Percentiles rank a stretch among this genome's conserved stretches.
Evolutionary conservation across 2,888 invertebrate species (phyloP).

Genomic region (Eupithecia tripunctaria): DNA sequence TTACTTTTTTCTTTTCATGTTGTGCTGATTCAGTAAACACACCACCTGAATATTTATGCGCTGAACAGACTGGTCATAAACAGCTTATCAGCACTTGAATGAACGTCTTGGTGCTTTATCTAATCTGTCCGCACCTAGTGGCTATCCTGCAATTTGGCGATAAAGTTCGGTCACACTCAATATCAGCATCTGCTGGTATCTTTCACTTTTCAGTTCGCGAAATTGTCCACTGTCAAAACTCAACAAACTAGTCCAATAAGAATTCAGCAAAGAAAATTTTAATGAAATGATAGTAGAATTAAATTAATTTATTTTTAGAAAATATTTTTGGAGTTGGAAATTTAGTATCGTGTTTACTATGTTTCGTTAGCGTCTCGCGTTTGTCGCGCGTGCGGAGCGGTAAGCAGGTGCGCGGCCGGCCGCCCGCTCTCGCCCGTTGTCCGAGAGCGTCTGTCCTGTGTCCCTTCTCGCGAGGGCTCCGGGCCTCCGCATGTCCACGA

Average conservation of each 20-base stretch:
- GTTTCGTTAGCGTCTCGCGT: slow-evolving; percentile 68
- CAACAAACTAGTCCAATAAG: slow-evolving; percentile 48
- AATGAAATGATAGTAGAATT: slow-evolving; percentile 34
- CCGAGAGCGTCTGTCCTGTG: slow-evolving; percentile 85
- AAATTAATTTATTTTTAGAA: slow-evolving; percentile 45
- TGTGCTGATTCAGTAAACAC: slow-evolving; percentile 63
- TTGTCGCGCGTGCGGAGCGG: slow-evolving; percentile 75
- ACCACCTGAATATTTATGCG: slow-evolving; percentile 64
- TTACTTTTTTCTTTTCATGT: slow-evolving; percentile 83
- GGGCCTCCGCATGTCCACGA: slow-evolving; percentile 80
- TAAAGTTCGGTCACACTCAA: slow-evolving; percentile 64
- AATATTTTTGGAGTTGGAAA: slow-evolving; percentile 52
- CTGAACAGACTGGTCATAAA: slow-evolving; percentile 70
- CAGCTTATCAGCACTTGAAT: slow-evolving; percentile 79
- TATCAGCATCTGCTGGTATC: slow-evolving; percentile 65
- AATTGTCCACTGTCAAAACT: slow-evolving; percentile 63
- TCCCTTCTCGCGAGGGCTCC: slow-evolving; percentile 83
- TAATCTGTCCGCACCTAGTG: slow-evolving; percentile 77
- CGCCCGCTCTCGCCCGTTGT: slow-evolving; percentile 85
- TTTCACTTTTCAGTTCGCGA: slow-evolving; percentile 69
- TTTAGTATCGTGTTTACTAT: slow-evolving; percentile 69
- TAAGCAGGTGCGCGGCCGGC: slow-evolving; percentile 81
- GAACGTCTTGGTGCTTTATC: slow-evolving; percentile 77
- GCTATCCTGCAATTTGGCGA: slow-evolving; percentile 72
- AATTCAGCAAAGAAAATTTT: slow-evolving; percentile 43